Conservation (phyloP, 1,140 invertebrate species). For the Zaprionus capensis region DNA sequence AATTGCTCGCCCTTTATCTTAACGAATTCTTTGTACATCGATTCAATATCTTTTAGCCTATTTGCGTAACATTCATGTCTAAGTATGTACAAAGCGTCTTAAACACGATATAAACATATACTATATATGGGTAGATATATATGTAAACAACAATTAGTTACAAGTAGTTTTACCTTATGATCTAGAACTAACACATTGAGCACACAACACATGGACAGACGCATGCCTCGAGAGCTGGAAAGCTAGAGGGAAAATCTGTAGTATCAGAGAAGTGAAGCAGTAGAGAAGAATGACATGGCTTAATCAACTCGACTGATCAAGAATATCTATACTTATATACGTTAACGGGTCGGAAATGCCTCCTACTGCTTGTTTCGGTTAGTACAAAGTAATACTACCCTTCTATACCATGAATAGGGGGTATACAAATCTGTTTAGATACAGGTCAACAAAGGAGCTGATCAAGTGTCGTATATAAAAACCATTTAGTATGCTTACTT, state of each 20-base stretch:
- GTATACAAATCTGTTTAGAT: too few relatives aligned
- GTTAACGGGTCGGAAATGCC: too few relatives aligned
- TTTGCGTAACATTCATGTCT: slow-evolving; percentile 28
- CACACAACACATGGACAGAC: slow-evolving; percentile 62
- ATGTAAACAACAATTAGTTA: slow-evolving; percentile 32
- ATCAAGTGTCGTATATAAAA: too few relatives aligned
- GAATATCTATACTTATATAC: too few relatives aligned
- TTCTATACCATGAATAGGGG: too few relatives aligned
- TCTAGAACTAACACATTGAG: slow-evolving; percentile 55
- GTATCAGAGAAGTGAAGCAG: too few relatives aligned
- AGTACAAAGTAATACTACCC: too few relatives aligned
- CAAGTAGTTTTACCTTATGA: slow-evolving; percentile 10
- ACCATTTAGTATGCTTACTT: too few relatives aligned
- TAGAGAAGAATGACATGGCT: too few relatives aligned
- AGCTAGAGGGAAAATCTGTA: background rate
- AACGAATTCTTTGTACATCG: slow-evolving; percentile 66
- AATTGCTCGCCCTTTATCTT: slow-evolving; percentile 10
- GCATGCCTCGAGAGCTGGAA: slow-evolving; percentile 12
- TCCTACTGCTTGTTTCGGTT: too few relatives aligned
- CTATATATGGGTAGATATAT: slow-evolving; percentile 30
- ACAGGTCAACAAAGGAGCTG: too few relatives aligned
- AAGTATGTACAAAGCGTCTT: slow-evolving; percentile 34
- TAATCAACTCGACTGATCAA: too few relatives aligned
- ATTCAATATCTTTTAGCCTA: slow-evolving; percentile 38
- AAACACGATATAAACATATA: background rate